Base-by-base conservation (phyloP, 2,888 invertebrate species). In the Halictus quadricinctus region DNA sequence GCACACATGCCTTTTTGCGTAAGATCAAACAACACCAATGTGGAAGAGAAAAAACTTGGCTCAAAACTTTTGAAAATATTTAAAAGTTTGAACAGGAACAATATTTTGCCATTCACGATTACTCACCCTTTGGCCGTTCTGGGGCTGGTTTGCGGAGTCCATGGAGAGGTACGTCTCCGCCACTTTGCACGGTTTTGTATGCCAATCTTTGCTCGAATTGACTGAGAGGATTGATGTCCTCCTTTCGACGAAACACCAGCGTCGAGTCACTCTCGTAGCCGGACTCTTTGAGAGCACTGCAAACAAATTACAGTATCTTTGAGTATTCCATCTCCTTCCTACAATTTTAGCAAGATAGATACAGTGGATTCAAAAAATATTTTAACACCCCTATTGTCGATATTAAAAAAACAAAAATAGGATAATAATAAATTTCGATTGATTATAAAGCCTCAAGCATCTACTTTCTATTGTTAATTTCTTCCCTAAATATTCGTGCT, bases 241-340 rank as follows among this genome's bases (percentile, higher is more conserved):
- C 97, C 84, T 97, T 96, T 80, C 97, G 96, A 89, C 97, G 97
- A 95, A 98, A 98, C 79, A 98, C 96, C 82, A 98, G 95, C 70
- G 98, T 98, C 10, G 98, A 98, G 95, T 98, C 98, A 90, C 98
- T 98, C 94, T 98, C 98, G 95, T 98, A 98, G 25, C 98, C 98
- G 25, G 98, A 97, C 94, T 98, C 98, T 95, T 98, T 98, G 78
- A 98, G 95, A 75, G 98, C 98, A 95, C 98, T 94, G 81, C 0
- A 81, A 89, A 54, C 8, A 75, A 80, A 70, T 43, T 58, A 50
- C 36, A 29, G 29, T 29, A 7, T 29, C 15, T 29, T 36, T 6
- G 1, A 36, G 13, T 29, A 13, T 29, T 15, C 18, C 18, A 18
- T 50, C 21, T 8, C 21, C 21, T 54, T 54, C 7, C 8, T 36